phyloP scores from a whole-genome alignment of 1,140 invertebrate genomes.

The Drosophila arawakana region DNA sequence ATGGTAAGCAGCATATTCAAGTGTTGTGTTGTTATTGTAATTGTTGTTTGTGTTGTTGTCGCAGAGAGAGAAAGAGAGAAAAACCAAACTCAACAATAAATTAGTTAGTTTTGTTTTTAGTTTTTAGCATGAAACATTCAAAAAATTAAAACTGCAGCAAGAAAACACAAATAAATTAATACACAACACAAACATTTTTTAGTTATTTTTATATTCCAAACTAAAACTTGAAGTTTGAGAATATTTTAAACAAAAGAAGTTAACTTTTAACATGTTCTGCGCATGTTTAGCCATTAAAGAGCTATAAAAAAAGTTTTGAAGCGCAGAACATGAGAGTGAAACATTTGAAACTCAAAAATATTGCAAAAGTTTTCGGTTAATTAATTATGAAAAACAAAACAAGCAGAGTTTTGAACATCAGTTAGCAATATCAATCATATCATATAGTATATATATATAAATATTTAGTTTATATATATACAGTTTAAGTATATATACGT shows the following conservation, averaged over 20 bases:
- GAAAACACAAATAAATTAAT: constrained; percentile 26
- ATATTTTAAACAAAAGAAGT: constrained; percentile 1
- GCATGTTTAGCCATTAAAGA: not conserved
- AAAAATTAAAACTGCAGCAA: constrained; percentile 14
- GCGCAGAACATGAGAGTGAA: constrained; percentile 1
- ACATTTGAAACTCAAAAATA: constrained; percentile 28
- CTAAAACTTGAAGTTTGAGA: not conserved
- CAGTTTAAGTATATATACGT: constrained; percentile 20
- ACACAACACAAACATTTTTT: constrained; percentile 28
- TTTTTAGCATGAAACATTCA: constrained; percentile 28
- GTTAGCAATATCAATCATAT: constrained; percentile 62
- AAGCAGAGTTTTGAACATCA: constrained; percentile 55
- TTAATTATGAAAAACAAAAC: constrained; percentile 63
- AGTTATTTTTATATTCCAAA: no score
- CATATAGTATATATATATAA: constrained; percentile 50
- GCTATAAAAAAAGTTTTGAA: not conserved
- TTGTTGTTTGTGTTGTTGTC: constrained; percentile 34
- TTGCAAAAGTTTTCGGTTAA: constrained; percentile 19
- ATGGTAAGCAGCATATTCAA: constrained; percentile 33
- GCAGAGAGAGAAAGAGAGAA: constrained; percentile 23
- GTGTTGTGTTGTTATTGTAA: constrained; percentile 17
- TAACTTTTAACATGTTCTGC: constrained; percentile 13
- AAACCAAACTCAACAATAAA: constrained; percentile 27
- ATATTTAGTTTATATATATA: no score
- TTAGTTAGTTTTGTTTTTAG: constrained; percentile 4